Base-by-base conservation (phyloP, 2,888 invertebrate species). In the Antitype chi region DNA sequence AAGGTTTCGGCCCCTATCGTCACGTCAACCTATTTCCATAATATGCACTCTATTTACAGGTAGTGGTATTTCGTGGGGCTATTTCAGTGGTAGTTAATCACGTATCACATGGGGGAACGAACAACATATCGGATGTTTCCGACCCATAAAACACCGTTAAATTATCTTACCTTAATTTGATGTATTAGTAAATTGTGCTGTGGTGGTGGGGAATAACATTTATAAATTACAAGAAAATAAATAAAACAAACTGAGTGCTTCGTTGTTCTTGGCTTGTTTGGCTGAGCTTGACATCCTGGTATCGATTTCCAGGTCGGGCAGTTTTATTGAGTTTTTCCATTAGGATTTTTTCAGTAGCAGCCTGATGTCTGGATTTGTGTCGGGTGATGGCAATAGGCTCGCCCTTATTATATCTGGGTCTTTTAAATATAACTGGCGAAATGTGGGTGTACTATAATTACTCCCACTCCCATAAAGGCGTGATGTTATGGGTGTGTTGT, bases 61-160 rank as follows among this genome's bases (percentile, higher is more conserved):
- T 62, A 43, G 32, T 32, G 64, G 76, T 64, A 85, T 86, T 87
- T 63, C 25, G 64, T 75, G 49, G 55, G 81, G 69, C 32, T 82
- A 68, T 81, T 80, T 74, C 28, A 9, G 83, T 78, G 85, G 81
- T 74, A 85, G 87, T 84, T 89, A 90, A 91, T 90, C 87, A 88
- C 80, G 66, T 82, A 91, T 90, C 87, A 88, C 80, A 63, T 82
- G 82, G 89, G 88, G 88, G 84, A 89, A 85, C 79, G 60, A 64
- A 70, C n/a, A 76, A 66, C 77, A 85, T 91, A 92, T 92, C 91
- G 88, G 84, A 57, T 77, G 85, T 88, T 92, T 92, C 90, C 90
- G 78, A 89, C 86, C 92, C 90, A 94, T 94, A 91, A 92, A 92
- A 86, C 88, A 85, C 84, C 72, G 75, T 70, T 87, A 89, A 87